Percentiles rank a stretch among this genome's conserved stretches.
Conservation (phyloP, 1,140 invertebrate species). For the Colletes latitarsis region DNA sequence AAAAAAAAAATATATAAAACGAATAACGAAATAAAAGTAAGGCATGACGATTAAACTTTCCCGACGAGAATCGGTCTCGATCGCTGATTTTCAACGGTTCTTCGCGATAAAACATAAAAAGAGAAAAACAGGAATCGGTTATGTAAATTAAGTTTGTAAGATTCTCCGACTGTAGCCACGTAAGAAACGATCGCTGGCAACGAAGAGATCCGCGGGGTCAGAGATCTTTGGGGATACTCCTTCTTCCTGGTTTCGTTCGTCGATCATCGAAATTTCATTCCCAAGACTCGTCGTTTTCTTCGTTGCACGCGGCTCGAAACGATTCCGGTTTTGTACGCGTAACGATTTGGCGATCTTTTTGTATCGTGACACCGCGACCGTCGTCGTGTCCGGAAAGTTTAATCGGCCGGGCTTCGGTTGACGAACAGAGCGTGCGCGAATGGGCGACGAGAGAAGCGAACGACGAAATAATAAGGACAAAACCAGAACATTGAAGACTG, state of each 20-base stretch:
- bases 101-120: background rate
- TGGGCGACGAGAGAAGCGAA: constrained; percentile 14
- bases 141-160: constrained; percentile 17
- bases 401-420: constrained; percentile 27
- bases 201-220: background rate
- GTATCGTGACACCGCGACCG: background rate
- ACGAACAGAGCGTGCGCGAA: background rate
- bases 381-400: constrained; percentile 30
- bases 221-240: too few species aligned
- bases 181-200: background rate
- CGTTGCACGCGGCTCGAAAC: background rate
- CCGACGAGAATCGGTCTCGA: constrained; percentile 3
- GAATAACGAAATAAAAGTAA: background rate
- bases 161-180: constrained; percentile 5
- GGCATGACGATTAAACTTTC: constrained; percentile 41
- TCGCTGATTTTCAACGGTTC: background rate
- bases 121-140: background rate
- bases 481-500: constrained; percentile 71
- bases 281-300: background rate
- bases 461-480: constrained; percentile 25
- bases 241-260: background rate
- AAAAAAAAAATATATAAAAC: too few species aligned
- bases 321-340: too few species aligned
- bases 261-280: background rate
- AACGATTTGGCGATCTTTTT: background rate